phyloP scores from a whole-genome alignment of 1,140 invertebrate species.

The Bombus polaris region DNA sequence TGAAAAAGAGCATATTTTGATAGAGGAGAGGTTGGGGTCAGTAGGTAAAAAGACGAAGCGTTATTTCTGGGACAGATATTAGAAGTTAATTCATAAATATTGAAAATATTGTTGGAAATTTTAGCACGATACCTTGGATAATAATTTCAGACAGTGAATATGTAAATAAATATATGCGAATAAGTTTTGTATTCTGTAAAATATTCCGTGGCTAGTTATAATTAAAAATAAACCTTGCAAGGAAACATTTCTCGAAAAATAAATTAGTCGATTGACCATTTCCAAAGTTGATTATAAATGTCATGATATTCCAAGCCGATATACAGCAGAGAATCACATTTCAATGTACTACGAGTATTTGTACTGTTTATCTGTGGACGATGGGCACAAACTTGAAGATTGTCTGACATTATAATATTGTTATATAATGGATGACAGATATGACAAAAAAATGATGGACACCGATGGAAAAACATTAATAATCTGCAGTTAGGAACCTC shows the following conservation, averaged over 20 bases:
- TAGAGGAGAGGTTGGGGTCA: no score
- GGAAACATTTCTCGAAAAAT: not conserved
- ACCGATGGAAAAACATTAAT: not conserved
- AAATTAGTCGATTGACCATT: not conserved
- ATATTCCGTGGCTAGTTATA: not conserved
- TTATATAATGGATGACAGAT: not conserved
- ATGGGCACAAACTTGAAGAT: not conserved
- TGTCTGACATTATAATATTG: not conserved
- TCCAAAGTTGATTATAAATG: not conserved
- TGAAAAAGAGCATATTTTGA: no score
- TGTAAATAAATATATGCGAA: no score
- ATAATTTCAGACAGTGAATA: not conserved
- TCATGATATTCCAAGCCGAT: not conserved
- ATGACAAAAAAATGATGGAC: not conserved
- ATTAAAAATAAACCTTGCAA: not conserved
- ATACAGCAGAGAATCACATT: not conserved
- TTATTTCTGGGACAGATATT: not conserved
- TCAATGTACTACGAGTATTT: not conserved
- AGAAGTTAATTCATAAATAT: not conserved
- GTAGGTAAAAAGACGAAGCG: not conserved
- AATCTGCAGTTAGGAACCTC: not conserved
- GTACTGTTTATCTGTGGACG: not conserved
- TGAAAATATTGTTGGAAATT: not conserved
- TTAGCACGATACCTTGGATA: not conserved
- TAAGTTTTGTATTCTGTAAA: not conserved